Conservation (phyloP, 2,113 vertebrate species). For the Tympanuchus pallidicinctus region DNA sequence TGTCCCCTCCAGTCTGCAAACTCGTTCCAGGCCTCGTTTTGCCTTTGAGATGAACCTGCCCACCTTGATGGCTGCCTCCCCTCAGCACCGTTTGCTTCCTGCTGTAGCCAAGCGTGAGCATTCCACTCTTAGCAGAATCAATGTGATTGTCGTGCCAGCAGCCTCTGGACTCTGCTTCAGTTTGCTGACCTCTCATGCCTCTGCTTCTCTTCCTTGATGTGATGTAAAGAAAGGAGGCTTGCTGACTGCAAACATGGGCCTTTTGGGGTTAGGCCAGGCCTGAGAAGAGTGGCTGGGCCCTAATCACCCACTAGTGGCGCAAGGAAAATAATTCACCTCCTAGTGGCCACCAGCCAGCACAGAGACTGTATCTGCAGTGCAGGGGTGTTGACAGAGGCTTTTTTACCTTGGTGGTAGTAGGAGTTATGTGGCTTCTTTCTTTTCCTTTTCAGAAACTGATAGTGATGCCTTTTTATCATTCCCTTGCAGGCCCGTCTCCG, state of each 20-base stretch:
- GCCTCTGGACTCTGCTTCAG: neutral
- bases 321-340: neutral
- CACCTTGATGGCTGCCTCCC: neutral
- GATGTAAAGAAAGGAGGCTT: neutral
- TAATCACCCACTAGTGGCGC: too few relatives aligned
- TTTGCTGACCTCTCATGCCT: neutral
- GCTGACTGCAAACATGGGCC: neutral
- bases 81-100: neutral
- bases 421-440: neutral
- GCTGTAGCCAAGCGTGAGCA: neutral
- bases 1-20: neutral
- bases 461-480: neutral
- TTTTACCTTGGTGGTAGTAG: neutral
- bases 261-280: neutral
- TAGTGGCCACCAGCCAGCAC: rapidly evolving
- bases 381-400: neutral
- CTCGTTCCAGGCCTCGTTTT: neutral
- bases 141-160: neutral
- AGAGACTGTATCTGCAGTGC: neutral
- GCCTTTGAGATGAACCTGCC: neutral
- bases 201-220: neutral
- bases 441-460: neutral
- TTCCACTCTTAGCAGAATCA: neutral
- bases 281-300: neutral
- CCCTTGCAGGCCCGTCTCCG: conserved; percentile 88